These are phyloP conservation scores for Smittia aterrima DNA, from an alignment of 2,888 invertebrate genomes.

Conservation along the genomic window DNA sequence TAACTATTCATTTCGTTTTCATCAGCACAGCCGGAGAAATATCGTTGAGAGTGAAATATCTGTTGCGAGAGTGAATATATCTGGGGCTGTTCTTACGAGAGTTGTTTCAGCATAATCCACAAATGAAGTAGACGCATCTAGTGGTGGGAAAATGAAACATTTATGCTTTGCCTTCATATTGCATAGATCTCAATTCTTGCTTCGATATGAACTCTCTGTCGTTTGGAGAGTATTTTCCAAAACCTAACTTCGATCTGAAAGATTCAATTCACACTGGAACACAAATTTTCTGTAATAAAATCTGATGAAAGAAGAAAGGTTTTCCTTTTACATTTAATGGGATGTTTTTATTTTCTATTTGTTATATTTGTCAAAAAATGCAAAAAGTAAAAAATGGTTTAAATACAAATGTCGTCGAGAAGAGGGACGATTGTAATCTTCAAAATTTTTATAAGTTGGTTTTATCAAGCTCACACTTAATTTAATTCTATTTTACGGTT, in stretches of 20 bases:
- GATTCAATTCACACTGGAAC: too few relatives aligned
- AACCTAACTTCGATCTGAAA: too few relatives aligned
- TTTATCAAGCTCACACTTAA: conserved; percentile 31
- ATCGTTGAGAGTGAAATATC: background rate
- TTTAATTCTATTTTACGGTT: conserved; percentile 28
- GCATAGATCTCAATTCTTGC: too few relatives aligned
- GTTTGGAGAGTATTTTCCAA: too few relatives aligned
- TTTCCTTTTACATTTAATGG: background rate
- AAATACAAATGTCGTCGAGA: background rate
- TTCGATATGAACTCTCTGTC: too few relatives aligned
- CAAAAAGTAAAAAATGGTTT: background rate
- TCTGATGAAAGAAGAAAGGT: too few relatives aligned
- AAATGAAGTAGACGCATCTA: too few relatives aligned
- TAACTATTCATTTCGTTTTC: background rate
- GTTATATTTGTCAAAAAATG: background rate
- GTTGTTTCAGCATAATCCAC: background rate
- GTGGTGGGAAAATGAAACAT: too few relatives aligned
- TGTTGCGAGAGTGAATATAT: background rate
- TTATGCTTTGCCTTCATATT: too few relatives aligned
- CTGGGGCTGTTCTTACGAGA: too few relatives aligned
- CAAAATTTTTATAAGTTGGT: background rate
- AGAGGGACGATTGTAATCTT: background rate
- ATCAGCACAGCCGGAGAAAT: background rate
- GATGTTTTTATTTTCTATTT: background rate
- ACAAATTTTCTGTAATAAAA: too few relatives aligned